These are phyloP conservation scores for Troglohyphantes excavatus DNA, from an alignment of 2,888 invertebrate genomes.

Conservation along the genomic window DNA sequence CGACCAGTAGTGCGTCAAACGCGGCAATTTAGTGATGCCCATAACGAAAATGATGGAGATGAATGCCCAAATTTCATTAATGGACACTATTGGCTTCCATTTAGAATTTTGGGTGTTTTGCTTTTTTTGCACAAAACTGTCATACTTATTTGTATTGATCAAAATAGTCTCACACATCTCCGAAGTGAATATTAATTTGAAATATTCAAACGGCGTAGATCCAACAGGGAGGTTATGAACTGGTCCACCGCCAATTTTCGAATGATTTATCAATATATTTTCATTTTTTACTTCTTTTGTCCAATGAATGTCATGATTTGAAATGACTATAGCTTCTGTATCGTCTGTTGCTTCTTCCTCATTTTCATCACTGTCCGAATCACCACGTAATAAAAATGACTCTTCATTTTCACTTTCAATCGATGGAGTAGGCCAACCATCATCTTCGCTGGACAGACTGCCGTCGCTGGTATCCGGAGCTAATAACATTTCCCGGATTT, in stretches of 20 bases:
- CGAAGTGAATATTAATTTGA: neutral
- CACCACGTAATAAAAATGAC: neutral
- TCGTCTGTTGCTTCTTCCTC: neutral
- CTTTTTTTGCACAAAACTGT: neutral
- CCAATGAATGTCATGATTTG: neutral
- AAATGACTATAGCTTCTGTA: too few relatives aligned
- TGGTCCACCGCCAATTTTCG: neutral
- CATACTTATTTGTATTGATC: neutral
- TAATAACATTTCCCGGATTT: too few relatives aligned
- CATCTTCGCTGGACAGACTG: conserved; percentile 2
- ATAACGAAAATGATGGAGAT: neutral
- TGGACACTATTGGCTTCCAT: neutral
- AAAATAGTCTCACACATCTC: neutral
- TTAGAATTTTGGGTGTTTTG: neutral
- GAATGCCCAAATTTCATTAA: neutral
- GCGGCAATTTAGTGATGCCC: neutral
- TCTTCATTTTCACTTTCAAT: conserved; percentile 1
- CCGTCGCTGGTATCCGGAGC: too few relatives aligned
- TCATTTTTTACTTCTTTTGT: neutral
- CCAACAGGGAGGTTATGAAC: neutral
- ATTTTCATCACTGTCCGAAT: neutral
- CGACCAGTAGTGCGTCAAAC: neutral
- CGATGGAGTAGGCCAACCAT: neutral
- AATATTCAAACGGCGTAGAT: neutral
- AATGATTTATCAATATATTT: neutral